These are phyloP conservation scores for Semotilus atromaculatus DNA, from an alignment of 2,797 vertebrate genomes.

Conservation along the genomic window DNA sequence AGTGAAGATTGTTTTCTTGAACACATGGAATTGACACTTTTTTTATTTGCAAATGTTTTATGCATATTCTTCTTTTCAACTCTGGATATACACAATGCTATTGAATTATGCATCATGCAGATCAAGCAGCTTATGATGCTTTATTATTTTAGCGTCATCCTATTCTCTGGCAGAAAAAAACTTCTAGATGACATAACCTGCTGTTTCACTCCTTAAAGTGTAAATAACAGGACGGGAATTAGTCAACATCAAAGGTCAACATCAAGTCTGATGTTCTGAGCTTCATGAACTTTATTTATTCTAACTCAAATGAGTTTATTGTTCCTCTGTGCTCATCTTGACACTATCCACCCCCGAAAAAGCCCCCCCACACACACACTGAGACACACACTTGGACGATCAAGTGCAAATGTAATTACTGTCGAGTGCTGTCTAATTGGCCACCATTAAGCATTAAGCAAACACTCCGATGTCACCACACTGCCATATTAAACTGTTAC, in stretches of 20 bases:
- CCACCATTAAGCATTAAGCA: constrained; percentile 38
- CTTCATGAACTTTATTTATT: not conserved
- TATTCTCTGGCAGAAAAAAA: not conserved
- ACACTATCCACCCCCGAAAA: constrained; percentile 12
- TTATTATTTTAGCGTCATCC: constrained; percentile 1
- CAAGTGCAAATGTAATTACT: constrained; percentile 45
- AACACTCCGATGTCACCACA: constrained; percentile 48
- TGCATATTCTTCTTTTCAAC: no score
- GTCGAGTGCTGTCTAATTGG: constrained; percentile 40
- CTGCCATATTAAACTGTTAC: constrained; percentile 11
- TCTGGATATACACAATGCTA: not conserved
- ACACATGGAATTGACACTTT: no score
- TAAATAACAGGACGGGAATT: not conserved
- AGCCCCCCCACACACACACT: not conserved
- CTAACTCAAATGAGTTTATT: constrained; percentile 6
- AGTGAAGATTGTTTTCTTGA: no score
- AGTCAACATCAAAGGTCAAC: not conserved
- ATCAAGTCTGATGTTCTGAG: constrained; percentile 20
- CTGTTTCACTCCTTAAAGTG: not conserved
- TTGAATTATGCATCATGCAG: not conserved
- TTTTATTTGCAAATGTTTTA: no score
- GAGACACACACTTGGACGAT: constrained; percentile 36
- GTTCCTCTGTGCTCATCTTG: not conserved
- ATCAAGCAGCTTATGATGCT: not conserved
- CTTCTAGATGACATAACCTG: not conserved